phyloP scores from a whole-genome alignment of 2,113 vertebrate genomes.

The Gallinago jamesoni region DNA sequence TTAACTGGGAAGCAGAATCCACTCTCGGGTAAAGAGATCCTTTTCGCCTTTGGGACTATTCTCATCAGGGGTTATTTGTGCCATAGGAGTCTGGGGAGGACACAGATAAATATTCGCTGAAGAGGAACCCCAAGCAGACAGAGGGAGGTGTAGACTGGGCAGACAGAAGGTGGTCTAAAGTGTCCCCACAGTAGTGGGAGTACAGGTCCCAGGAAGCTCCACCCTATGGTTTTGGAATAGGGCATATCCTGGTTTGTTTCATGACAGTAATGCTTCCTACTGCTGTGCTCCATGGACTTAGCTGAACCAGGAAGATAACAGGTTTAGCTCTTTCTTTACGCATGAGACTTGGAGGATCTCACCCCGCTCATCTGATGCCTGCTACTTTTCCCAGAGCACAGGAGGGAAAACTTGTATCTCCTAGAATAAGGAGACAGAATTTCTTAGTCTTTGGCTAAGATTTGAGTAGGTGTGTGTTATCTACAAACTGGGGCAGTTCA shows the following conservation, averaged over 20 bases:
- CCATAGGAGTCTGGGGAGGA: not conserved
- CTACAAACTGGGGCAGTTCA: not conserved
- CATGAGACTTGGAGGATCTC: not conserved
- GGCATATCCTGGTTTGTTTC: not conserved
- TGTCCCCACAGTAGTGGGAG: not conserved
- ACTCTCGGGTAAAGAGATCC: not conserved
- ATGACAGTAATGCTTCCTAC: not conserved
- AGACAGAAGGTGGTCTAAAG: not conserved
- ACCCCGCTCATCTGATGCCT: not conserved
- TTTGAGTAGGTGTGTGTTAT: not conserved
- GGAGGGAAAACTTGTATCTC: not conserved
- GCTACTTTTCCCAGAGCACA: not conserved
- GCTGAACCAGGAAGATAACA: not conserved
- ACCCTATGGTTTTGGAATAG: not conserved
- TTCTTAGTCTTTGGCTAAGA: not conserved
- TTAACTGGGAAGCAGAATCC: not conserved
- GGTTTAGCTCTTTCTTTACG: not conserved
- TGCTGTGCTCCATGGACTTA: not conserved
- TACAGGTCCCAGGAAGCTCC: not conserved
- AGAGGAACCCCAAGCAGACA: not conserved
- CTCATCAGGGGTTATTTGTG: not conserved
- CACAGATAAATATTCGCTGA: not conserved
- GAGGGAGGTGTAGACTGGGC: not conserved
- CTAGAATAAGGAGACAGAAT: not conserved
- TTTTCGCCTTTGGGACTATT: not conserved